Percentiles rank a stretch among this genome's conserved stretches.
Conservation (phyloP, 1,140 invertebrate species). For the Bombyx mori region ASM3026992v2 NC_085122.1:8107001-8107500, state of each 20-base stretch:
- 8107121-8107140: constrained; percentile 26
- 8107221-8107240: constrained; percentile 36
- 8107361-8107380: constrained; percentile 29
- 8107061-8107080: constrained; percentile 29
- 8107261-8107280: constrained; percentile 6
- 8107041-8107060: constrained; percentile 29
- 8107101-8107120: constrained; percentile 26
- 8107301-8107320: constrained; percentile 37
- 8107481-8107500: constrained; percentile 26
- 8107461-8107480: constrained; percentile 24
- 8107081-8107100: constrained; percentile 14
- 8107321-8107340: constrained; percentile 14
- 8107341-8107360: constrained; percentile 32
- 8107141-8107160: constrained; percentile 39
- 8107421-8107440: constrained; percentile 28
- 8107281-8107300: constrained; percentile 21
- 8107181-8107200: constrained; percentile 40
- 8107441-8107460: constrained; percentile 43
- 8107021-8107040: constrained; percentile 19
- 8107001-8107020: constrained; percentile 45
- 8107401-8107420: constrained; percentile 17
- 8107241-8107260: constrained; percentile 12
- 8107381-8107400: constrained; percentile 27
- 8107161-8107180: constrained; percentile 24
- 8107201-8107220: constrained; percentile 40